Evolutionary conservation across 35 echinoderm and acorn worm species (phyloP), one percentile per base, ranked within the genome.

Genomic region (Stichopus chloronotus): DNA sequence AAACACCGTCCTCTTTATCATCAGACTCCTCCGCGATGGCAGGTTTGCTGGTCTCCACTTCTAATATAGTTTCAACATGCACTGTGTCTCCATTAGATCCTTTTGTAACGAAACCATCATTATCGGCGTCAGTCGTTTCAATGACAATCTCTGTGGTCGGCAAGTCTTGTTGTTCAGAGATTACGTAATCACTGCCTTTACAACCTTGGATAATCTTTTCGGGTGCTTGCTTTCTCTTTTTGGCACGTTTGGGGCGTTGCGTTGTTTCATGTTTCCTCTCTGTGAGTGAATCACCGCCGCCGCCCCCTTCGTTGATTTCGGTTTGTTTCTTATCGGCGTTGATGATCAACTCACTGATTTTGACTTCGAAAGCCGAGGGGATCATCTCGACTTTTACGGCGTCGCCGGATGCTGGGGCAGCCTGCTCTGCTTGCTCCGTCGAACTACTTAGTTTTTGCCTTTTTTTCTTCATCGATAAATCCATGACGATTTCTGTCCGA

Each of bases 381-480:
- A 89, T 91, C 68, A 91, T 13, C 57, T 91, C 76, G 14, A 77
- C 76, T 9, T 78, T 91, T 5, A 91, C 69, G 4, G 76, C 76
- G 10, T 79, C 65, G 5, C 76, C 90, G 55, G 12, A 2, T 5
- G 11, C 80, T 14, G 6, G 16, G 13, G 9, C 25, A 0, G 14
- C 5, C 43, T 55, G 16, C 12, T 80, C 78, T 12, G 43, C 14
- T 11, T 74, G 59, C 10, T 89, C 57, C 23, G 23, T 24, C 43
- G 84, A 65, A 71, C 21, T 59, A 13, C 17, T 13, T 4, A 16
- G 16, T 53, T n/a, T 22, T 9, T 88, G 24, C 17, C 22, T 71
- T 22, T 54, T 53, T 0, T 91, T 91, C 72, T 91, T 91, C 71
- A 91, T 91, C 71, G 90, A 91, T 25, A 91, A 65, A 91, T 91